Base-by-base conservation (phyloP, 1,140 invertebrate genomes). In the Trichogramma pretiosum region DNA sequence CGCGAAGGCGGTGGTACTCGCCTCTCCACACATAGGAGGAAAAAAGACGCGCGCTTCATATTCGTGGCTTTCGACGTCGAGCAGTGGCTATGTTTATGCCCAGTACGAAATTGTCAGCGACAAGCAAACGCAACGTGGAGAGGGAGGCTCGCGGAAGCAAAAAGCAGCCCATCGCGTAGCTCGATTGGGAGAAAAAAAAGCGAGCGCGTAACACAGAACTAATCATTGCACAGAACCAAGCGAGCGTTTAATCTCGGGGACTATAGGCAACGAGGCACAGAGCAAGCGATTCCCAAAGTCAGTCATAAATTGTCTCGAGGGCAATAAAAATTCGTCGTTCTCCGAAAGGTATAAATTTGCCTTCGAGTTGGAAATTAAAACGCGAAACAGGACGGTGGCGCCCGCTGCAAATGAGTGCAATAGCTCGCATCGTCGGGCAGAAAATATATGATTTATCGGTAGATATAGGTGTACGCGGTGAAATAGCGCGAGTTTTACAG, bases 391-490 rank as follows among this genome's bases (percentile, higher is more conserved):
- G n/a, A n/a, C 23, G 14, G 35, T 5, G n/a, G n/a, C 14, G 8
- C 17, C 4, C 22, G 23, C 14, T n/a, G n/a, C n/a, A n/a, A n/a
- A n/a, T n/a, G n/a, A n/a, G n/a, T n/a, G n/a, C n/a, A n/a, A n/a
- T n/a, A n/a, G n/a, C 7, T 2, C 2, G 23, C 9, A 14, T 30
- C 14, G 10, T 5, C 28, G 9, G 16, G 21, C 13, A 22, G 42
- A 48, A 47, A 48, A 26, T 35, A 7, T 13, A 26, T 48, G 39
- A 48, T 42, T 41, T 32, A 48, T 48, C 22, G 46, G n/a, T 2
- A 3, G 30, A 36, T 34, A 47, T 47, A 47, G 14, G n/a, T 21
- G 16, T 3, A 18, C 17, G 11, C 19, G 3, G 7, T 36, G 19
- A 18, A 34, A 8, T 14, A n/a, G n/a, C n/a, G n/a, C n/a, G n/a